Conservation (phyloP, 2,888 invertebrate species). For the Argyresthia albistria region DNA sequence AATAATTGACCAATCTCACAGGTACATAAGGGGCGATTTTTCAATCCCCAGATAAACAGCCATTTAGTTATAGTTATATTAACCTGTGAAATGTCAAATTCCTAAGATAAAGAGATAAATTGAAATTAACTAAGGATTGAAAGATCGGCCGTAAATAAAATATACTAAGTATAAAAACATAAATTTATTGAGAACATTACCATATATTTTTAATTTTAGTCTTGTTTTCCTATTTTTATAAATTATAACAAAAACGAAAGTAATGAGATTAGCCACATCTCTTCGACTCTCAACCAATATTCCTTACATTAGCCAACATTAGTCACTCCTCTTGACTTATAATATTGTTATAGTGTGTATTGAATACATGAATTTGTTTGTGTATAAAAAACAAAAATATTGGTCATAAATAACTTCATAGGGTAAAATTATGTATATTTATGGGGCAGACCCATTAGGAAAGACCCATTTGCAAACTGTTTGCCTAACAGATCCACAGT, state of each 20-base stretch:
- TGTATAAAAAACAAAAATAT: slow-evolving; percentile 1
- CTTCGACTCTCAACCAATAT: neutral
- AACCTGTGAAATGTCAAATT: no score
- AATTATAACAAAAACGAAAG: slow-evolving; percentile 3
- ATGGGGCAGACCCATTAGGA: neutral
- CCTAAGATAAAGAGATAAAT: no score
- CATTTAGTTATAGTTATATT: no score
- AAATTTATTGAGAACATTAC: slow-evolving; percentile 1
- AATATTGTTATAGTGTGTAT: slow-evolving; percentile 23
- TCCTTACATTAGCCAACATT: slow-evolving; percentile 31
- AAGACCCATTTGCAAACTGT: neutral
- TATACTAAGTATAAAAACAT: neutral
- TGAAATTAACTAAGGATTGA: no score
- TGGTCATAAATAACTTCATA: neutral
- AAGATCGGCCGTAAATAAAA: slow-evolving; percentile 1
- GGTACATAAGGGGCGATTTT: slow-evolving; percentile 28
- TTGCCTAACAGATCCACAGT: neutral
- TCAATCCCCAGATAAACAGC: no score
- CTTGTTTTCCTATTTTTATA: neutral
- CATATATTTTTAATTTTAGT: slow-evolving; percentile 14
- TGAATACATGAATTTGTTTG: neutral
- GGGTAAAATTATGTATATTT: neutral
- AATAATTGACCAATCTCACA: slow-evolving; percentile 58
- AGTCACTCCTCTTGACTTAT: slow-evolving; percentile 39
- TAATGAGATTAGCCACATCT: neutral